phyloP scores from a whole-genome alignment of 2,888 invertebrate genomes.

The Lasioglossum pauxillum region DNA sequence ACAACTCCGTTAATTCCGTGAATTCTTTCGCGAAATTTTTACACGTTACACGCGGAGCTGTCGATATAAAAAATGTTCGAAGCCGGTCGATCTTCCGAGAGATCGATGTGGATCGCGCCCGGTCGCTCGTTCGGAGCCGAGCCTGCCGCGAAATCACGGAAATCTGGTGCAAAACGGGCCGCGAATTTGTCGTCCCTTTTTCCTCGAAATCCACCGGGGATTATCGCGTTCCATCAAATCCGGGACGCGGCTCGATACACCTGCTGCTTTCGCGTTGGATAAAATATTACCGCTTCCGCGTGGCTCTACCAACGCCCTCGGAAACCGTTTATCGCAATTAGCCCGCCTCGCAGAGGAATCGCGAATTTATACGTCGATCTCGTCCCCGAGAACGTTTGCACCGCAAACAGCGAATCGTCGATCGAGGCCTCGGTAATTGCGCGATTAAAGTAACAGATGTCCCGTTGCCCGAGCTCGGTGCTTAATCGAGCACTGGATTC shows the following conservation, averaged over 20 bases:
- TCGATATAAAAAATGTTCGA: background rate
- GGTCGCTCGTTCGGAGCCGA: background rate
- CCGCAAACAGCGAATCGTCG: slow-evolving; percentile 1
- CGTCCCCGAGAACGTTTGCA: background rate
- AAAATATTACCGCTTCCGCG: slow-evolving; percentile 31
- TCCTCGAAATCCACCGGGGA: slow-evolving; percentile 22
- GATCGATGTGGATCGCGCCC: background rate
- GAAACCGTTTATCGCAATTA: slow-evolving; percentile 21
- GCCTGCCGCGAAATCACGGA: background rate
- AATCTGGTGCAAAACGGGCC: background rate
- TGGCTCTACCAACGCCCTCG: background rate
- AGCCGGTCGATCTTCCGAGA: background rate
- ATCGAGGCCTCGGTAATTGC: background rate
- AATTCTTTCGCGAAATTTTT: background rate
- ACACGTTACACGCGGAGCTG: background rate
- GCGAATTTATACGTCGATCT: slow-evolving; percentile 13
- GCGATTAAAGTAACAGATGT: background rate
- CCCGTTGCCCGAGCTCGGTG: background rate
- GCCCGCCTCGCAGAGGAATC: background rate
- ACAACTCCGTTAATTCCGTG: background rate
- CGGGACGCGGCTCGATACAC: slow-evolving; percentile 25
- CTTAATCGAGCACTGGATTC: background rate
- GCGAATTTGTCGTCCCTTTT: slow-evolving; percentile 24
- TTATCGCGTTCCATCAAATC: slow-evolving; percentile 32
- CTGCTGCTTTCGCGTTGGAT: slow-evolving; percentile 23